These are phyloP conservation scores for Telmatochromis sp. DNA, from an alignment of 2,113 vertebrate species.

Conservation along the genomic window DNA sequence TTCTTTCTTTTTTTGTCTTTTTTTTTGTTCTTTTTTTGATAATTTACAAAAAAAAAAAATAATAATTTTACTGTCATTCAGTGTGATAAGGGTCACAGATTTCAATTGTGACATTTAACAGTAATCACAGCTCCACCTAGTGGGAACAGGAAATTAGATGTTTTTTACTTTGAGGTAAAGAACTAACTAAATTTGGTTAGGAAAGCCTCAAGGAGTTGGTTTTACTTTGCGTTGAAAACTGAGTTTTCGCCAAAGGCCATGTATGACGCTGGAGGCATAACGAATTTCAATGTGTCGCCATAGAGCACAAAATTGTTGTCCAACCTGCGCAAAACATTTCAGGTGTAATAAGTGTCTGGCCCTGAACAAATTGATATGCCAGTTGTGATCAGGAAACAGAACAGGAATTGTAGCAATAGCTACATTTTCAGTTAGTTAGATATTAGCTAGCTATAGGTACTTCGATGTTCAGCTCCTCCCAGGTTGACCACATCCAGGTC, in stretches of 20 bases:
- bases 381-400: not conserved
- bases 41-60: not conserved
- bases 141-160: not conserved
- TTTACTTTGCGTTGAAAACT: not conserved
- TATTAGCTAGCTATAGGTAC: not conserved
- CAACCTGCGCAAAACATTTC: not conserved
- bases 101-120: not conserved
- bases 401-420: not conserved
- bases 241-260: not conserved
- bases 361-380: not conserved
- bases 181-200: not conserved
- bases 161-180: not conserved
- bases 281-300: not conserved
- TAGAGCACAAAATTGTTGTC: not conserved
- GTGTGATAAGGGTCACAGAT: not conserved
- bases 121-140: not conserved
- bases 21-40: not conserved
- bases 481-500: not conserved
- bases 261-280: not conserved
- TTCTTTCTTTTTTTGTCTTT: no score
- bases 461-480: not conserved
- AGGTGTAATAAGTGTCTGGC: not conserved
- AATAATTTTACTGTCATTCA: not conserved
- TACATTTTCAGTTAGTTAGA: not conserved
- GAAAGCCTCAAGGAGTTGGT: not conserved